phyloP scores from a whole-genome alignment of 1,140 invertebrate genomes.

The Drosophila subobscura region DNA sequence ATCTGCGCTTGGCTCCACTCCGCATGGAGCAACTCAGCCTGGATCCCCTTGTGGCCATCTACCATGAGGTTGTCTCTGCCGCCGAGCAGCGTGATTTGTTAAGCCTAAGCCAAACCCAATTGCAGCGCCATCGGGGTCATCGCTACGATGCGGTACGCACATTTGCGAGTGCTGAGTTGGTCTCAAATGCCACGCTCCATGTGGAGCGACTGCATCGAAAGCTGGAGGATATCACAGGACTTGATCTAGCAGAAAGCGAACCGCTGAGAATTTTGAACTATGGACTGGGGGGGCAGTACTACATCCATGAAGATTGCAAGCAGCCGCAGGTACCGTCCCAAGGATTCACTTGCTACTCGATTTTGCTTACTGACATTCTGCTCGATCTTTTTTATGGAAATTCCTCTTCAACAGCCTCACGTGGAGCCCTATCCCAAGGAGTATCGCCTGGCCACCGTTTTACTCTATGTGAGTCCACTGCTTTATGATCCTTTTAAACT shows the following conservation, averaged over 20 bases:
- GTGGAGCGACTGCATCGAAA: constrained; percentile 78
- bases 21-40: constrained; percentile 95
- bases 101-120: constrained; percentile 90
- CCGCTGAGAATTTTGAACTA: constrained; percentile 86
- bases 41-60: constrained; percentile 93
- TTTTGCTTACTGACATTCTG: background rate
- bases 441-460: constrained; percentile 45
- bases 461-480: constrained; percentile 55
- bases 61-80: constrained; percentile 94
- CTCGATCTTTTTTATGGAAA: background rate
- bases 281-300: constrained; percentile 88
- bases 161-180: constrained; percentile 89
- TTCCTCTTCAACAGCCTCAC: background rate
- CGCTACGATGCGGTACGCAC: constrained; percentile 69
- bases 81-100: constrained; percentile 94
- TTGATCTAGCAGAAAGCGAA: constrained; percentile 85
- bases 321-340: background rate
- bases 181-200: constrained; percentile 87
- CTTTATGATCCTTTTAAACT: background rate
- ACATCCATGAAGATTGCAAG: constrained; percentile 87
- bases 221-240: constrained; percentile 89
- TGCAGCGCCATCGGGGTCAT: constrained; percentile 92
- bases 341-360: background rate
- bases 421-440: background rate
- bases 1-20: constrained; percentile 91